These are phyloP conservation scores for Selene dorsalis DNA, from an alignment of 2,797 vertebrate species.

Conservation along the genomic window DNA sequence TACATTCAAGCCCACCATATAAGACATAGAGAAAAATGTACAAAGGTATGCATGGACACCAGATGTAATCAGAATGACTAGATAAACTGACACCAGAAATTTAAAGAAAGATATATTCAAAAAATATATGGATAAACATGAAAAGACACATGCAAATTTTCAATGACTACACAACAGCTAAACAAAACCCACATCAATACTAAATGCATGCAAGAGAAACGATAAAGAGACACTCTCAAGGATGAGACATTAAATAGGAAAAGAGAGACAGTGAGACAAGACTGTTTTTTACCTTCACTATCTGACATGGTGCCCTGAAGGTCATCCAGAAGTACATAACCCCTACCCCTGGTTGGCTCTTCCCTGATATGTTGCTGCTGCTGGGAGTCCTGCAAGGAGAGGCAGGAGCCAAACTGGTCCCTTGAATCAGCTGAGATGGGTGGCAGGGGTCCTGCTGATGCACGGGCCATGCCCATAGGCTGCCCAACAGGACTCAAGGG, in stretches of 20 bases:
- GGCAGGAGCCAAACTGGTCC: constrained; percentile 98
- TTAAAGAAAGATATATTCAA: constrained; percentile 55
- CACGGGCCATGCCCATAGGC: constrained; percentile 99
- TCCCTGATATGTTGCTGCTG: constrained; percentile 98
- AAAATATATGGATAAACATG: constrained; percentile 31
- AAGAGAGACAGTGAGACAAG: constrained; percentile 65
- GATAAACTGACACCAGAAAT: constrained; percentile 36
- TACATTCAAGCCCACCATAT: constrained; percentile 65
- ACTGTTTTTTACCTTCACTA: constrained; percentile 96
- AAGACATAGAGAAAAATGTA: constrained; percentile 47
- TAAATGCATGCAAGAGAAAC: constrained; percentile 85
- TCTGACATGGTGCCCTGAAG: constrained; percentile 99
- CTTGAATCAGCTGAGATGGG: constrained; percentile 98
- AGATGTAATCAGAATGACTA: constrained; percentile 34
- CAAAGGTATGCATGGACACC: constrained; percentile 59
- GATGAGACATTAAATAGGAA: constrained; percentile 78
- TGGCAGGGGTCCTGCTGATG: constrained; percentile 95
- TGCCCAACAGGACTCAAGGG: constrained; percentile 98
- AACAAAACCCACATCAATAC: constrained; percentile 24
- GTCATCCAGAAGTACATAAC: constrained; percentile 97
- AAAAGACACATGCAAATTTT: constrained; percentile 65
- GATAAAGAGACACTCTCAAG: constrained; percentile 74
- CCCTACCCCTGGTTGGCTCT: constrained; percentile 92
- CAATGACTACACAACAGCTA: constrained; percentile 49
- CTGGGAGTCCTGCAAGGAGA: constrained; percentile 93